Evolutionary conservation across 2,888 invertebrate genomes (phyloP).

Genomic region (Aphidoletes aphidimyza): DNA sequence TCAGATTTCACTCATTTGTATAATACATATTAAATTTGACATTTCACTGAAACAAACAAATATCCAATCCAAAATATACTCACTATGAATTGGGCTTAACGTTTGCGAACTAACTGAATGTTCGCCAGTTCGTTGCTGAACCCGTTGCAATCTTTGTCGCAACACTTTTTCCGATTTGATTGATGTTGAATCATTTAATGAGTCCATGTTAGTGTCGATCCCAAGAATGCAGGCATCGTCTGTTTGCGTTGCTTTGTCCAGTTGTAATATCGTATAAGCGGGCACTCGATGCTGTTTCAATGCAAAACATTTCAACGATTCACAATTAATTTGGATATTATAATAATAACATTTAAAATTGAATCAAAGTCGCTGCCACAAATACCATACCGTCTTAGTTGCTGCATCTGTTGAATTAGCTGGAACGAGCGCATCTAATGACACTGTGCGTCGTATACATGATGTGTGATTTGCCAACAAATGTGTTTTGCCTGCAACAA

Average conservation of each 20-base stretch:
- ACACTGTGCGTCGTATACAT: slow-evolving; percentile 79
- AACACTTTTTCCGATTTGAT: slow-evolving; percentile 72
- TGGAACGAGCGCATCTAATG: slow-evolving; percentile 81
- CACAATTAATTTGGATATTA: neutral
- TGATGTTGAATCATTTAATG: slow-evolving; percentile 62
- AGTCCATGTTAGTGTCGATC: slow-evolving; percentile 43
- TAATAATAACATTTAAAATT: neutral
- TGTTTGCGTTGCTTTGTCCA: slow-evolving; percentile 85
- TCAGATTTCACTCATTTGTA: too few species aligned
- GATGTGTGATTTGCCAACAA: neutral
- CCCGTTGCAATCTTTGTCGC: slow-evolving; percentile 70
- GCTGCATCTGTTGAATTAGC: slow-evolving; percentile 80
- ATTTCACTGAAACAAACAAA: slow-evolving; percentile 49
- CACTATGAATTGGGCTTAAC: slow-evolving; percentile 58
- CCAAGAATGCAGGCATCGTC: slow-evolving; percentile 59
- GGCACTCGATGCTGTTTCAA: slow-evolving; percentile 57
- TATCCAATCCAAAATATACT: neutral
- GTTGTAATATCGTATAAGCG: slow-evolving; percentile 68
- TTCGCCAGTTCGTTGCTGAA: slow-evolving; percentile 68
- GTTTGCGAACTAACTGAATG: slow-evolving; percentile 59
- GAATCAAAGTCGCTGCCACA: too few species aligned
- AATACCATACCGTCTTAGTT: slow-evolving; percentile 59
- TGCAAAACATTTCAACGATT: too few species aligned
- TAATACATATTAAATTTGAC: too few species aligned
- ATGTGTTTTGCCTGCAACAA: slow-evolving; percentile 19